Evolutionary conservation across 2,797 vertebrate genomes (phyloP).

Genomic region (Lacerta agilis): DNA sequence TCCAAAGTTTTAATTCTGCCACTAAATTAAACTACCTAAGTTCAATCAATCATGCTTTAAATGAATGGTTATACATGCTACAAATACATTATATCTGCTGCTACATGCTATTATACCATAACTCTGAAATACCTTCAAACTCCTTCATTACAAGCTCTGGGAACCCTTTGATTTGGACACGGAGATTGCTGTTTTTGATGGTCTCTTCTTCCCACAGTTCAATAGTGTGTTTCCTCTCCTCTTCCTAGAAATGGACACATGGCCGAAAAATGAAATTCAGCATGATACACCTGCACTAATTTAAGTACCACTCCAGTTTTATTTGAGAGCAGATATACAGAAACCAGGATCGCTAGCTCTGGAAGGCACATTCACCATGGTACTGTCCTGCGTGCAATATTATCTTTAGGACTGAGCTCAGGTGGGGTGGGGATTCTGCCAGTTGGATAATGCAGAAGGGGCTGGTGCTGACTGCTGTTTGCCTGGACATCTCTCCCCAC

Average conservation of each 20-base stretch:
- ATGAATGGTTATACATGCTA: background rate
- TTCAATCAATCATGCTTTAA: background rate
- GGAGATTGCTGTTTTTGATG: constrained; percentile 84
- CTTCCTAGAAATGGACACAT: constrained; percentile 75
- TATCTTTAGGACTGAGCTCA: no score
- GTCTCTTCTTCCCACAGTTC: constrained; percentile 86
- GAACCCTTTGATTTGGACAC: constrained; percentile 70
- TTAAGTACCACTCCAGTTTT: background rate
- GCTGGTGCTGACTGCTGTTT: no score
- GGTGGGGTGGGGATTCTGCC: no score
- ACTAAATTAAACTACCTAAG: background rate
- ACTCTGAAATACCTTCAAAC: constrained; percentile 75
- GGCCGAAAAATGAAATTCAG: constrained; percentile 20
- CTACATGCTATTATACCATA: background rate
- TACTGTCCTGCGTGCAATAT: no score
- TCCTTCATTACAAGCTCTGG: constrained; percentile 72
- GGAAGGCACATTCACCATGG: no score
- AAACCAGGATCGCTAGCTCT: no score
- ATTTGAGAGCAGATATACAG: background rate
- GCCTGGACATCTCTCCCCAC: background rate
- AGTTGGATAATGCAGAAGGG: no score
- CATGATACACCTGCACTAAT: background rate
- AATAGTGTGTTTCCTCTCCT: constrained; percentile 72
- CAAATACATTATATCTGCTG: background rate
- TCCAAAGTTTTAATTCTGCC: background rate